phyloP scores from a whole-genome alignment of 2,113 vertebrate genomes.

The Dromas ardeola region DNA sequence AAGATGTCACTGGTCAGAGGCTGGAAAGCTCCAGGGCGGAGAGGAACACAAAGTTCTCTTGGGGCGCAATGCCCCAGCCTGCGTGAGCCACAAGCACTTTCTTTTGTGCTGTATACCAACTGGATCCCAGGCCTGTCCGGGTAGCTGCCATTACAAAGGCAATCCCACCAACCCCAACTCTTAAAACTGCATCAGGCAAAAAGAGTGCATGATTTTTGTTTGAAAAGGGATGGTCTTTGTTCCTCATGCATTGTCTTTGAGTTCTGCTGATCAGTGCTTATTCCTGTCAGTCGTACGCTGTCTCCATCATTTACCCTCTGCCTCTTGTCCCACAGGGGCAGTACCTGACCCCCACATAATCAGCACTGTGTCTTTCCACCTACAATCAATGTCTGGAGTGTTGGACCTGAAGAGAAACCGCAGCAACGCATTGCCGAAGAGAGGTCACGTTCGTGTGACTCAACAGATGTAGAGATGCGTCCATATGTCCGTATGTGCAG shows the following conservation, averaged over 20 bases:
- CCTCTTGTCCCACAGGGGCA: not conserved
- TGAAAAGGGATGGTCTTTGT: not conserved
- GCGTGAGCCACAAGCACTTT: not conserved
- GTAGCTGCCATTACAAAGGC: not conserved
- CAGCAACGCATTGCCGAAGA: not conserved
- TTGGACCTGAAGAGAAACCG: not conserved
- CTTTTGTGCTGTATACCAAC: not conserved
- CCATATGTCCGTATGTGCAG: not conserved
- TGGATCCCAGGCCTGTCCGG: not conserved
- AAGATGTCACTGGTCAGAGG: not conserved
- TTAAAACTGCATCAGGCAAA: not conserved
- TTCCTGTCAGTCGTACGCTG: fast-evolving
- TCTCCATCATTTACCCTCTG: not conserved
- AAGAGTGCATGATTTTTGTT: not conserved
- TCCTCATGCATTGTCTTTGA: not conserved
- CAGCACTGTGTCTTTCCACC: fast-evolving
- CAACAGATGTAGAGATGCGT: not conserved
- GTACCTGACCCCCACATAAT: not conserved
- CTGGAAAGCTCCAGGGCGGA: not conserved
- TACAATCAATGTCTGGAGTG: not conserved
- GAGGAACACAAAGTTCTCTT: not conserved
- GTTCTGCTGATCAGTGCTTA: not conserved
- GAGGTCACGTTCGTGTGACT: not conserved
- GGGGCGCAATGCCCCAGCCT: not conserved
- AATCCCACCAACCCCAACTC: not conserved